Conservation (phyloP, 2,797 vertebrate genomes). For the Chloroceryle inda region DNA sequence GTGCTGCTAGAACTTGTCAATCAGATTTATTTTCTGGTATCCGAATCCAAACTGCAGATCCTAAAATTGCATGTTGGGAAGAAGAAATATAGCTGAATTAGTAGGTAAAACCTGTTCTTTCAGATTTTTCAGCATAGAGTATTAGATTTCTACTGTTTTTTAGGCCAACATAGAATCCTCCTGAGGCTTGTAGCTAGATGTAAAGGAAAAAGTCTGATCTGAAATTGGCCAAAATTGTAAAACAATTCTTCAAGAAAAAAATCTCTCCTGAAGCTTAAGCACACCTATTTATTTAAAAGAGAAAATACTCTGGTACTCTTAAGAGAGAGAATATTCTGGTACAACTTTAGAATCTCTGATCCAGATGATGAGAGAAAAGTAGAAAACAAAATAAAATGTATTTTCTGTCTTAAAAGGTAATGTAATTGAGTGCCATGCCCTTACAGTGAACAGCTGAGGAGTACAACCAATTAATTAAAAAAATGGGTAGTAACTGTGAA, state of each 20-base stretch:
- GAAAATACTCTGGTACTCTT: background rate
- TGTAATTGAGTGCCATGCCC: background rate
- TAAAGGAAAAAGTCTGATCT: background rate
- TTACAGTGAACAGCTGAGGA: background rate
- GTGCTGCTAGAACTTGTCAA: background rate
- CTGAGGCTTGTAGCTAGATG: background rate
- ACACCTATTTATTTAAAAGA: background rate
- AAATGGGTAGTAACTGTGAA: background rate
- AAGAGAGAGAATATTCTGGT: background rate
- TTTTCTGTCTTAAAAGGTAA: background rate
- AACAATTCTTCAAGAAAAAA: background rate
- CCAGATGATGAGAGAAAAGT: background rate
- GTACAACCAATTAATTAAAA: slow-evolving; percentile 38
- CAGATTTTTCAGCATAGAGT: background rate
- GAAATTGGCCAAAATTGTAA: background rate
- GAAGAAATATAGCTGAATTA: background rate
- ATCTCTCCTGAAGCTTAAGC: background rate
- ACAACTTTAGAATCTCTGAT: background rate
- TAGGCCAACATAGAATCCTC: background rate
- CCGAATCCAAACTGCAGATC: background rate
- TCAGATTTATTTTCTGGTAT: background rate
- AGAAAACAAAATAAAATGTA: background rate
- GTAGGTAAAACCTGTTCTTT: background rate
- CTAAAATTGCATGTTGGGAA: background rate
- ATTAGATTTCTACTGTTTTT: background rate